Percentiles rank a stretch among this genome's conserved stretches.
Conservation (phyloP, 2,797 vertebrate species). For the Notamacropus eugenii region DNA sequence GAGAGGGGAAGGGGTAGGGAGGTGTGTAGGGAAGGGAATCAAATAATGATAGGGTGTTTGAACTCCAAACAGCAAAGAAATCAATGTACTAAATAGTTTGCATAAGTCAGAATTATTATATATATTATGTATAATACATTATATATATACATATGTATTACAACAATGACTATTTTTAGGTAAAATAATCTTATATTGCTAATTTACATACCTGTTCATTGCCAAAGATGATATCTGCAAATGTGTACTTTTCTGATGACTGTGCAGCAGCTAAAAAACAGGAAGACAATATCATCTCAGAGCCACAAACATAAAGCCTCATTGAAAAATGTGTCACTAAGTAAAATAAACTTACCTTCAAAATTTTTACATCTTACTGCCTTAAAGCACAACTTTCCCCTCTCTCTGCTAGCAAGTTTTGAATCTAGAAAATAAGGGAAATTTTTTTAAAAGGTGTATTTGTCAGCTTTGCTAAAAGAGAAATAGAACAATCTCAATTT, state of each 20-base stretch:
- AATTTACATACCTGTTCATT: slow-evolving; percentile 91
- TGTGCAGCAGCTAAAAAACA: slow-evolving; percentile 81
- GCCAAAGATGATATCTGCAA: slow-evolving; percentile 96
- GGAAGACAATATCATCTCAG: slow-evolving; percentile 66
- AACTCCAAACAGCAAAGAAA: slow-evolving; percentile 9
- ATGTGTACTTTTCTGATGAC: slow-evolving; percentile 88
- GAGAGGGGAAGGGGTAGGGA: neutral
- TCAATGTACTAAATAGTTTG: slow-evolving; percentile 30
- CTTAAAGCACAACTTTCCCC: slow-evolving; percentile 95
- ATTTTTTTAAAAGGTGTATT: slow-evolving; percentile 34
- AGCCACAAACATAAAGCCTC: slow-evolving; percentile 51
- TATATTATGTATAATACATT: neutral
- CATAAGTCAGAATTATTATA: neutral
- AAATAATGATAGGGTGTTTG: slow-evolving; percentile 16
- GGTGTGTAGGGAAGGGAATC: neutral
- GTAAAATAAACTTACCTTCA: slow-evolving; percentile 85
- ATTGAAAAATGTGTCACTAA: slow-evolving; percentile 28
- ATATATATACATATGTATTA: too few relatives aligned
- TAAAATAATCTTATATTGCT: neutral
- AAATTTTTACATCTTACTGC: slow-evolving; percentile 90
- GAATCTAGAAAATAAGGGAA: slow-evolving; percentile 87
- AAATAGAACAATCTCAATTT: slow-evolving; percentile 18
- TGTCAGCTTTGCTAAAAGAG: slow-evolving; percentile 18
- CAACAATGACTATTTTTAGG: slow-evolving; percentile 37
- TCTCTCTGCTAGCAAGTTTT: slow-evolving; percentile 93